Evolutionary conservation across 1,140 invertebrate species (phyloP).

Genomic region (Cydia fagiglandana): DNA sequence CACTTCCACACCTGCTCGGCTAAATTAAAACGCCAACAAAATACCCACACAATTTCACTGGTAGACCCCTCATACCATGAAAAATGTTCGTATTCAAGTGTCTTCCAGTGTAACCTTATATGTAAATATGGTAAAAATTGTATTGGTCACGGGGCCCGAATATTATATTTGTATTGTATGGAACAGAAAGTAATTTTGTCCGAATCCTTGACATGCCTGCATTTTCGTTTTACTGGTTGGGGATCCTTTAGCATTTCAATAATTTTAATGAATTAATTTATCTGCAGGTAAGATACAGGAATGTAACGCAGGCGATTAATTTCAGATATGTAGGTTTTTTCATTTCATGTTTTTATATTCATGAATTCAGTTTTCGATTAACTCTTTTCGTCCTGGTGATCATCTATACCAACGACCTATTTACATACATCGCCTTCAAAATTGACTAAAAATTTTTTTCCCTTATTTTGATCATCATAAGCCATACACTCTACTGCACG

Average conservation of each 20-base stretch:
- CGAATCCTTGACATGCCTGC: not conserved
- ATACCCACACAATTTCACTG: not conserved
- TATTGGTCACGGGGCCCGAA: not conserved
- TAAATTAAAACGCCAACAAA: slow-evolving; percentile 1
- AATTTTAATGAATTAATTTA: slow-evolving; percentile 6
- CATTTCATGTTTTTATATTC: too few relatives aligned
- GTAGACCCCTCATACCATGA: not conserved
- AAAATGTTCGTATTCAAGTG: not conserved
- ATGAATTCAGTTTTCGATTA: too few relatives aligned
- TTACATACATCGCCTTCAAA: too few relatives aligned
- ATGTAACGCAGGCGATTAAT: not conserved
- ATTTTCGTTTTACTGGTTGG: not conserved
- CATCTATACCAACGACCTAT: too few relatives aligned
- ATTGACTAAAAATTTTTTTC: too few relatives aligned
- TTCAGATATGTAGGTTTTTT: too few relatives aligned
- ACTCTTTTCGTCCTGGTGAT: too few relatives aligned
- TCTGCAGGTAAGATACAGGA: not conserved
- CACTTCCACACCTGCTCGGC: not conserved
- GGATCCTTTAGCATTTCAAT: not conserved
- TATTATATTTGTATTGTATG: not conserved
- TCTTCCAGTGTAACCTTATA: not conserved
- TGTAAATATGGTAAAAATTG: not conserved
- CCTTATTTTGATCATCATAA: too few relatives aligned
- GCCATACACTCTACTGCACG: too few relatives aligned
- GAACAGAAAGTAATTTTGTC: not conserved